A percentile compares a stretch with the other conserved stretches of the same genome.
These are phyloP conservation scores for Pollimyrus isidori DNA, from an alignment of 2,113 vertebrate species.

Conservation along the genomic window DNA sequence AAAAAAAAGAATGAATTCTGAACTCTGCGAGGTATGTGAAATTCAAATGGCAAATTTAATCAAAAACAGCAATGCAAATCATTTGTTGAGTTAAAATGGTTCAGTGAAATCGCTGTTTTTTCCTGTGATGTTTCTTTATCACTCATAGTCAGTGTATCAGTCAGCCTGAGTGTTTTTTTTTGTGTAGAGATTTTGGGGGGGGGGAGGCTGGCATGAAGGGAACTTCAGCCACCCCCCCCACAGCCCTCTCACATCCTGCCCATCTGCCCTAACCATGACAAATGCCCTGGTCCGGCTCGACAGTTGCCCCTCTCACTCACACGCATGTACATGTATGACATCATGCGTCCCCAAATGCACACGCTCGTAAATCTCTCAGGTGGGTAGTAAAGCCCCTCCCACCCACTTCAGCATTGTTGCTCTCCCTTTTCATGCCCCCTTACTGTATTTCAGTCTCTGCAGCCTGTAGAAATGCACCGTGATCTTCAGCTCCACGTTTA, in stretches of 20 bases:
- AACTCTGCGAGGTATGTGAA: no score
- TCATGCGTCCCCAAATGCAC: not conserved
- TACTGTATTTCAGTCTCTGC: not conserved
- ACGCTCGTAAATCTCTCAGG: not conserved
- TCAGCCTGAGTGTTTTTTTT: not conserved
- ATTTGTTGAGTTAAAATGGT: not conserved
- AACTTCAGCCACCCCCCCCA: not conserved
- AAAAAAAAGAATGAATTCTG: no score
- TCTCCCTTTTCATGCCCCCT: not conserved
- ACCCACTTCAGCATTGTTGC: not conserved
- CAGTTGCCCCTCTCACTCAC: constrained; percentile 5
- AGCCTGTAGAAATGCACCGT: not conserved
- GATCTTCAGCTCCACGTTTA: not conserved
- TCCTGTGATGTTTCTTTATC: not conserved
- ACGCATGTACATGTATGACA: not conserved
- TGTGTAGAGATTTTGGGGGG: not conserved
- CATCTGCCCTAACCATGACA: not conserved
- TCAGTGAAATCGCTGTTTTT: no score
- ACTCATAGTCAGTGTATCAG: not conserved
- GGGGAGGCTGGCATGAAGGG: not conserved
- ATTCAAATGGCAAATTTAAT: not conserved
- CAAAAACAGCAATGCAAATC: not conserved
- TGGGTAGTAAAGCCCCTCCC: not conserved
- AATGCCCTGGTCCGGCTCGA: not conserved
- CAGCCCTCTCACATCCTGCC: not conserved